Conservation (phyloP, 2,113 vertebrate species). For the Nesogale talazaci region DNA sequence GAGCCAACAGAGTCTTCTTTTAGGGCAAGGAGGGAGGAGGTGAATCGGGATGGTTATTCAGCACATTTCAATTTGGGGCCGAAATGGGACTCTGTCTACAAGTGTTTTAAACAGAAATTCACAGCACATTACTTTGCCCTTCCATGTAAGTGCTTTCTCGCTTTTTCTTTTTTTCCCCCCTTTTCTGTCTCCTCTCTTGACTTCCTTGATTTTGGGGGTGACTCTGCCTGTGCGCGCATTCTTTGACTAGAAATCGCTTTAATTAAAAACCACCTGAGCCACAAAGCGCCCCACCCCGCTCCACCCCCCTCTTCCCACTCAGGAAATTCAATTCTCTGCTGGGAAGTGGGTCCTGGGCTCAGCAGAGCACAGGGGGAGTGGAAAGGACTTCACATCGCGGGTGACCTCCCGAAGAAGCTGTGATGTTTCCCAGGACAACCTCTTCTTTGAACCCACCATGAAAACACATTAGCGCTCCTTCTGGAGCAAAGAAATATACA, state of each 20-base stretch:
- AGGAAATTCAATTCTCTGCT: constrained; percentile 43
- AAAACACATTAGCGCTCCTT: constrained; percentile 76
- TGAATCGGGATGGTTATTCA: not conserved
- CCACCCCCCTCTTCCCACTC: not conserved
- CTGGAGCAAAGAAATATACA: constrained; percentile 80
- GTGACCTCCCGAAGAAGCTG: constrained; percentile 61
- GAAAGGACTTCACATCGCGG: constrained; percentile 31
- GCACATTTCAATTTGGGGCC: not conserved
- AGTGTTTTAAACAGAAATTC: constrained; percentile 53
- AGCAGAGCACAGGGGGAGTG: constrained; percentile 13
- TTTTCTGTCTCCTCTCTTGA: constrained; percentile 33
- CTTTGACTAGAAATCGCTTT: constrained; percentile 72
- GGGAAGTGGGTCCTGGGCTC: not conserved
- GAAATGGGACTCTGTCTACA: constrained; percentile 4
- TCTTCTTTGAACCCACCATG: constrained; percentile 70
- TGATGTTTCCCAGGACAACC: constrained; percentile 69
- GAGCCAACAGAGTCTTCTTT: not conserved
- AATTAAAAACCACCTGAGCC: constrained; percentile 72
- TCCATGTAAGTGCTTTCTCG: not conserved
- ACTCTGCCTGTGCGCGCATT: constrained; percentile 6
- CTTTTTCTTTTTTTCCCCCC: not conserved
- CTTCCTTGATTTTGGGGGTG: constrained; percentile 68
- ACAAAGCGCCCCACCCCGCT: not conserved
- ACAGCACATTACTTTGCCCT: constrained; percentile 24
- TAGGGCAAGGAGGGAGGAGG: not conserved